Evolutionary conservation across 1,140 invertebrate genomes (phyloP).

Genomic region (Drosophila tristis): DNA sequence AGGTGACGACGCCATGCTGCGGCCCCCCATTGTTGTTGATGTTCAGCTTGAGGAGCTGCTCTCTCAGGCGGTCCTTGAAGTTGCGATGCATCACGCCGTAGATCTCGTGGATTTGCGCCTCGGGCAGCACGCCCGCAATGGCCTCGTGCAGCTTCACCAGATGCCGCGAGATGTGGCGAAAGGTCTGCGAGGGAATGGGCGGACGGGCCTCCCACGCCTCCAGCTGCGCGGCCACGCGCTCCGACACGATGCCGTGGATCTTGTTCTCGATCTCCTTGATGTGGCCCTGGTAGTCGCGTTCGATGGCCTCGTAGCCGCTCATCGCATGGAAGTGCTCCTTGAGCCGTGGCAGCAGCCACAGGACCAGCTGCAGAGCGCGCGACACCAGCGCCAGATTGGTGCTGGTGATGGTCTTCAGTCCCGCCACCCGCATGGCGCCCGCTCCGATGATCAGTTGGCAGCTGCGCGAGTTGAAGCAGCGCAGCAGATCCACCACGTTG

Average conservation of each 20-base stretch:
- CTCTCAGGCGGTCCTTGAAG: conserved; percentile 93
- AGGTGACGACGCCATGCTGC: conserved; percentile 97
- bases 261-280: conserved; percentile 96
- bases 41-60: conserved; percentile 93
- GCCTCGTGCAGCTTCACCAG: conserved; percentile 97
- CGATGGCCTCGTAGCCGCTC: conserved; percentile 87
- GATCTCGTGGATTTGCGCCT: conserved; percentile 88
- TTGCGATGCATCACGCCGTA: conserved; percentile 93
- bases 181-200: conserved; percentile 96
- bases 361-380: conserved; percentile 92
- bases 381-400: conserved; percentile 96
- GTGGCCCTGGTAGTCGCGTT: conserved; percentile 94
- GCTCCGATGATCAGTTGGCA: conserved; percentile 98
- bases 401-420: conserved; percentile 98
- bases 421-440: conserved; percentile 96
- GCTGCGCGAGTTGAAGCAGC: conserved; percentile 96
- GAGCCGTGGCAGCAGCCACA: conserved; percentile 91
- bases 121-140: conserved; percentile 91
- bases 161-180: conserved; percentile 96
- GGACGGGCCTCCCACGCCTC: conserved; percentile 96
- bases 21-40: conserved; percentile 97
- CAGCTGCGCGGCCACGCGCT: conserved; percentile 91
- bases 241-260: conserved; percentile 94
- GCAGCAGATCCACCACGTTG: conserved; percentile 93
- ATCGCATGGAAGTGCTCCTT: conserved; percentile 87